phyloP scores from a whole-genome alignment of 2,113 vertebrate genomes.

The Seriola aureovittata region DNA sequence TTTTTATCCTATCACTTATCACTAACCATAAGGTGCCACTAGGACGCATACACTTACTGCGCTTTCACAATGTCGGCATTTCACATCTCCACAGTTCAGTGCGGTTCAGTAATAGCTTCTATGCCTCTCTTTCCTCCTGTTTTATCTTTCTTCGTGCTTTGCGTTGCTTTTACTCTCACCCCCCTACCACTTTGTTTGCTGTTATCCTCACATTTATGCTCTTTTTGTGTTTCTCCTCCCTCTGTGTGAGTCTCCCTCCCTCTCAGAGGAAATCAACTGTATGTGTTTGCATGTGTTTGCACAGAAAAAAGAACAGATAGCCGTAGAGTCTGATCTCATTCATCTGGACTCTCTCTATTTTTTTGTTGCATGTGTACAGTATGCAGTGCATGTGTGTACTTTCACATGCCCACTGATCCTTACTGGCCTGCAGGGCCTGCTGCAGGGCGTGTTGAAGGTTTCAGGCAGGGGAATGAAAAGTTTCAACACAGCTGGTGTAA shows the following conservation, averaged over 20 bases:
- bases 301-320: constrained; percentile 16
- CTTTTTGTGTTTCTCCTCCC: background rate
- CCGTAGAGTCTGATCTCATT: constrained; percentile 26
- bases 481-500: constrained; percentile 12
- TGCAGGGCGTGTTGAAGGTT: constrained; percentile 26
- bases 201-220: background rate
- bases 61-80: background rate
- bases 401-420: constrained; percentile 39
- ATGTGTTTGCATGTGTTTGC: constrained; percentile 6
- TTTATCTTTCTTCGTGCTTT: background rate
- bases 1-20: constrained; percentile 2
- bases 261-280: background rate
- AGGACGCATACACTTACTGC: background rate
- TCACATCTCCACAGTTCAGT: background rate
- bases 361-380: constrained; percentile 37
- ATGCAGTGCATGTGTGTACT: constrained; percentile 36
- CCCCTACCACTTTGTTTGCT: background rate
- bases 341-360: constrained; percentile 19
- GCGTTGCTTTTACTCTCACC: constrained; percentile 1
- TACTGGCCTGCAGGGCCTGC: background rate
- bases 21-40: background rate
- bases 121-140: background rate
- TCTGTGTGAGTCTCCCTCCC: background rate
- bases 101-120: no score
- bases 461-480: background rate